These are phyloP conservation scores for Orchesella flavescens DNA, from an alignment of 2,888 invertebrate species.

Conservation along the genomic window DNA sequence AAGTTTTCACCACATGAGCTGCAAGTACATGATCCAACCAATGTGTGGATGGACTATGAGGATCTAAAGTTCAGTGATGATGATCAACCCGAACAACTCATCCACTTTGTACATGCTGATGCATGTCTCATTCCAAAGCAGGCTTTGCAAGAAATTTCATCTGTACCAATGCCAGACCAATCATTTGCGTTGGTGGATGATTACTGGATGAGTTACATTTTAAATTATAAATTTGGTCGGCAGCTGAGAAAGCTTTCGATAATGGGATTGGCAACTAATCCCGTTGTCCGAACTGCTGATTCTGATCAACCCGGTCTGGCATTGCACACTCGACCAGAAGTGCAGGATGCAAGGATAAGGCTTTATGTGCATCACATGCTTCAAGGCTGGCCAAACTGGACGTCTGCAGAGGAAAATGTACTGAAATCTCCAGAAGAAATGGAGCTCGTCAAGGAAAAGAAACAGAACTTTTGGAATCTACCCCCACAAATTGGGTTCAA, in stretches of 20 bases:
- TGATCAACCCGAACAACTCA: constrained; percentile 55
- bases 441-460: constrained; percentile 10
- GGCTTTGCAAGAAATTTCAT: constrained; percentile 52
- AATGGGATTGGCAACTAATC: not conserved
- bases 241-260: constrained; percentile 59
- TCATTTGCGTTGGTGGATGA: constrained; percentile 62
- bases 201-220: constrained; percentile 67
- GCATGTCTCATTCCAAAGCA: constrained; percentile 62
- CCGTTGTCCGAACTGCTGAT: constrained; percentile 58
- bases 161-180: constrained; percentile 52
- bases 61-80: constrained; percentile 53
- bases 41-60: constrained; percentile 60
- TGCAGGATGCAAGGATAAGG: constrained; percentile 60
- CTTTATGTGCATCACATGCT: constrained; percentile 67
- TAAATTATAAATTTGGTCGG: constrained; percentile 58
- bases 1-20: constrained; percentile 56
- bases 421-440: not conserved
- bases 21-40: constrained; percentile 41
- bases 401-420: not conserved
- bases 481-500: constrained; percentile 58
- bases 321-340: constrained; percentile 64
- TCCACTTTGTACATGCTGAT: constrained; percentile 66
- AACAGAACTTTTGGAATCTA: constrained; percentile 52
- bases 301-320: constrained; percentile 59
- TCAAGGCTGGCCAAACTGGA: constrained; percentile 64